Evolutionary conservation across 2,797 vertebrate species (phyloP), one percentile per base, ranked within the genome.

Genomic region (Eupleurogrammus muticus): DNA sequence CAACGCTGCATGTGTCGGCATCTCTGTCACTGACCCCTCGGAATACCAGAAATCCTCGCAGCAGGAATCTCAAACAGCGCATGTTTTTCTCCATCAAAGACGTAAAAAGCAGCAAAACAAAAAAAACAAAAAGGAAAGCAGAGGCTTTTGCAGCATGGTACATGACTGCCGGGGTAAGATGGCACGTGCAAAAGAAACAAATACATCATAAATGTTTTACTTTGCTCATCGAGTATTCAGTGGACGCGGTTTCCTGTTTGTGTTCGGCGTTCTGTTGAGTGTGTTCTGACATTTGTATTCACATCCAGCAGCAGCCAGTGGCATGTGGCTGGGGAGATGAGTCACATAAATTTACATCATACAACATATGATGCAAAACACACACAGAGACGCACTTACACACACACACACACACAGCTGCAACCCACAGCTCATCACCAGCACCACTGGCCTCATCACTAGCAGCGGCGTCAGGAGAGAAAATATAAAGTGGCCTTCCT

Each of bases 61-160:
- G 79, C 64, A 77, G 77, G 81, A 75, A 86, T 84, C 63, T 73
- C 16, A 84, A 90, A 68, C 58, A 88, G 74, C 66, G 38, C 47
- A 71, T 47, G 55, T 42, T n/a, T 14, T 60, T 67, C 67, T 51
- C 48, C 38, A 35, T 21, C 4, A 5, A 53, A 83, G 50, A 83
- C 59, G 44, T 54, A 24, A 65, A 70, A 66, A 84, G 64, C 40
- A 17, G 16, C 40, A 44, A 44, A 7, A 84, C 75, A 76, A 44
- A 44, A 1, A 84, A 77, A 76, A 84, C 75, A 76, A 44, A 44
- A 1, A 84, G 76, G 75, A 85, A 83, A 83, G 62, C 42, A 5
- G 5, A 66, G 66, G 40, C 68, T 28, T 28, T 6, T 40, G 38
- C 13, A 42, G 38, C 14, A 24, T 54, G 54, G 60, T 62, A 53